Base-by-base conservation (phyloP, 2,113 vertebrate genomes). In the Chamaetylas fuelleborni region DNA sequence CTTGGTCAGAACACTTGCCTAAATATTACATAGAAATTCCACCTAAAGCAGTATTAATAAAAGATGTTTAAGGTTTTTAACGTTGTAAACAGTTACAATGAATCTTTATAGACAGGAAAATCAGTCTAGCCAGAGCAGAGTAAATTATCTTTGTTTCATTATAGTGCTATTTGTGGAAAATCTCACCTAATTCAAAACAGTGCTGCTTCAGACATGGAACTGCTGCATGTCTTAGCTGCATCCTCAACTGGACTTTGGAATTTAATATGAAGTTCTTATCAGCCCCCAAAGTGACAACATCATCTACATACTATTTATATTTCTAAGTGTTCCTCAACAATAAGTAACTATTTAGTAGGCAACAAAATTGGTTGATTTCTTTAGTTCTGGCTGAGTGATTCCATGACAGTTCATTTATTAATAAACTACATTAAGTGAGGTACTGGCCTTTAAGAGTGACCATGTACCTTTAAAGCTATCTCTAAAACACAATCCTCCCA, bases 401-500 rank as follows among this genome's bases (percentile, higher is more conserved):
- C 23, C 25, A 31, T 26, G 28, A 42, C 53, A 90, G 31, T 53
- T 81, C 12, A 67, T 90, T 85, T 80, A 80, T 62, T 58, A 93
- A 86, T 62, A 81, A 74, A 66, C 43, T 65, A 45, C 11, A 43
- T 67, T 80, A 81, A 53, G n/a, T 67, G 60, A 45, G 12, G 23
- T 54, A 73, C 47, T 82, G 45, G 61, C 66, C 53, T 93, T 86
- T 89, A 89, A 43, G 34, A 29, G 36, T 74, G 45, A 12, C 26
- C 48, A 26, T 57, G n/a, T 71, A 47, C 45, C 77, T 94, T 95
- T 96, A 96, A 93, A 93, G 40, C 12, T 90, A 82, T 90, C 80
- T 94, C 69, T 73, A 78, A 92, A 78, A 54, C 16, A 85, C 38
- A 54, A n/a, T 66, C 50, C 69, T 90, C 54, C 42, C 1, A 8